Evolutionary conservation across 1,140 invertebrate genomes (phyloP).

Genomic region (Ganaspis sp.): DNA sequence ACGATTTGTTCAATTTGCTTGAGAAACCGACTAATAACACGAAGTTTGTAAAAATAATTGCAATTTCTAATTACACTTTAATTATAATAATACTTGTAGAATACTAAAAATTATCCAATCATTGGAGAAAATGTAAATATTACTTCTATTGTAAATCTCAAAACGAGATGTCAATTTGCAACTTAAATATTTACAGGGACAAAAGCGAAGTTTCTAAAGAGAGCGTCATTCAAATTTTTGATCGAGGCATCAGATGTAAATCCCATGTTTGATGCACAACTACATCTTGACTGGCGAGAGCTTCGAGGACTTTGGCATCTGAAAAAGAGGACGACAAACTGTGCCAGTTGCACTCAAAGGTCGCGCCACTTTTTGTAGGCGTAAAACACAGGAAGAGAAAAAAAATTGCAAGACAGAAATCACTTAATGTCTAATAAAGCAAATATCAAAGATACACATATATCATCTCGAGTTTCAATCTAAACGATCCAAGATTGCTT

Average conservation of each 20-base stretch:
- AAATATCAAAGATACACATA: conserved; percentile 10
- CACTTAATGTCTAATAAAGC: conserved; percentile 11
- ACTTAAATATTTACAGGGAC: not conserved
- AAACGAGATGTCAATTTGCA: not conserved
- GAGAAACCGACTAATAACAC: too few species aligned
- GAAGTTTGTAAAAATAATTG: too few species aligned
- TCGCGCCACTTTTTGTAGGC: conserved; percentile 20
- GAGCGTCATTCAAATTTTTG: conserved; percentile 54
- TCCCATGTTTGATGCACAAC: conserved; percentile 56
- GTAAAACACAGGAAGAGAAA: conserved; percentile 12
- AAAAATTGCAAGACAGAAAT: conserved; percentile 3
- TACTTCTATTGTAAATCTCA: not conserved
- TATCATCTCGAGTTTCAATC: not conserved
- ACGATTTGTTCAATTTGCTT: too few species aligned
- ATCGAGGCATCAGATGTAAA: conserved; percentile 50
- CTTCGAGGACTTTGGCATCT: conserved; percentile 56
- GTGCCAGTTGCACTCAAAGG: conserved; percentile 24
- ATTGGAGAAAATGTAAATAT: too few species aligned
- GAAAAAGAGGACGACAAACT: conserved; percentile 40
- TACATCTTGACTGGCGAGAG: conserved; percentile 51
- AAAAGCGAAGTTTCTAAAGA: not conserved
- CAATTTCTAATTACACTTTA: too few species aligned
- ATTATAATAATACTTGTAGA: too few species aligned
- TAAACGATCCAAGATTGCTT: not conserved
- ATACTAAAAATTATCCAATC: too few species aligned